Base-by-base conservation (phyloP, 1,140 invertebrate genomes). In the Drosophila burlai region DNA sequence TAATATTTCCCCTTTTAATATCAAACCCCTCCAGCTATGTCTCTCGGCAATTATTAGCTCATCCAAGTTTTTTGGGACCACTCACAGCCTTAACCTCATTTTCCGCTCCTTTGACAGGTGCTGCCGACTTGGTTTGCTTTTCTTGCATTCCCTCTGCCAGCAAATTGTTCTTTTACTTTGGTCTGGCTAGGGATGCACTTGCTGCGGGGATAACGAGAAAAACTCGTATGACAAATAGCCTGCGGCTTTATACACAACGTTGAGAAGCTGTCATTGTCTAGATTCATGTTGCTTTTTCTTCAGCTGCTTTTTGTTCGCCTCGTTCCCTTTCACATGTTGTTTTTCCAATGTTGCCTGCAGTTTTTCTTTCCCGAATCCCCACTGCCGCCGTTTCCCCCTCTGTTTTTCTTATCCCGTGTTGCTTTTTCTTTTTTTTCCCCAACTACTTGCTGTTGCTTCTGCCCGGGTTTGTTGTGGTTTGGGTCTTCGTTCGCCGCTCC, bases 211-310 rank as follows among this genome's bases (percentile, higher is more conserved):
- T 71, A 69, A 78, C 75, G 75, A 78, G 75, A 54, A 62, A 71
- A 80, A 80, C 76, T 80, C 76, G 69, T 75, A 80, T 80, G 77
- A 80, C 78, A 80, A 80, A 80, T 80, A 80, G 76, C 78, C 62
- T 80, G 78, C 77, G 76, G 78, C 68, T 74, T 74, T 80, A 80
- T 80, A 80, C 68, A 80, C 78, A 80, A 80, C 72, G 78, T 75
- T 80, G 77, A 80, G 77, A 80, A 80, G 77, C 76, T 80, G 78
- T 80, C 78, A 80, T 80, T 80, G 78, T 80, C 78, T 80, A 80
- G 76, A 80, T 80, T 80, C 78, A 67, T 80, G 78, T 80, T 80
- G 69, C 61, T 67, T 74, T 80, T 67, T 26, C 69, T 63, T 72
- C 31, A 45, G 36, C 46, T 69, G 36, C 46, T 68, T 60, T 57